Conservation (phyloP, 2,797 vertebrate species). For the Hoplostethus atlanticus region DNA sequence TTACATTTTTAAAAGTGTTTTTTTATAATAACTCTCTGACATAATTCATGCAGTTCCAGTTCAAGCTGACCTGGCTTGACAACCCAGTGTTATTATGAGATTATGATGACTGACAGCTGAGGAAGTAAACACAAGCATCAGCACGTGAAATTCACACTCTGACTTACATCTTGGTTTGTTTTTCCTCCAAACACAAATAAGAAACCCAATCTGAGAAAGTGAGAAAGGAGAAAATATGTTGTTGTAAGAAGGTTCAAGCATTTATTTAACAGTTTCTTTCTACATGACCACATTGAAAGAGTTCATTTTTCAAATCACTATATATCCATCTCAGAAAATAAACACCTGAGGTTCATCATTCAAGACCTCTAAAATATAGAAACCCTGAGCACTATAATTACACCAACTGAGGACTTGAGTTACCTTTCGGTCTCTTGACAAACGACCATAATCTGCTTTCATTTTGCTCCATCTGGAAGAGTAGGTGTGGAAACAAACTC, state of each 20-base stretch:
- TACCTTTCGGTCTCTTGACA: constrained; percentile 45
- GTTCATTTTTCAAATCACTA: constrained; percentile 5
- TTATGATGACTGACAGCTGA: constrained; percentile 49
- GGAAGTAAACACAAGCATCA: constrained; percentile 31
- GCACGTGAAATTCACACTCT: constrained; percentile 8
- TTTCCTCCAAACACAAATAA: constrained; percentile 5
- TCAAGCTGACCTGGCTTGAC: constrained; percentile 27
- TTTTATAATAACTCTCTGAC: too few relatives aligned
- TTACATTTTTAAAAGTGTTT: too few relatives aligned
- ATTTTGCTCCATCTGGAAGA: constrained; percentile 48
- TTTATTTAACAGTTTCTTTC: constrained; percentile 12
- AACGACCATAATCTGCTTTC: constrained; percentile 64
- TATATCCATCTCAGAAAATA: constrained; percentile 32
- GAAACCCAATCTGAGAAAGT: neutral
- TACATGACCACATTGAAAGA: constrained; percentile 33
- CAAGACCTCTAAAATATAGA: constrained; percentile 48
- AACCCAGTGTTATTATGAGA: constrained; percentile 41
- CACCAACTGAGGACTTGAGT: constrained; percentile 39
- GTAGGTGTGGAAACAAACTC: neutral
- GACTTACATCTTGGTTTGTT: neutral
- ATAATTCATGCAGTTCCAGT: neutral
- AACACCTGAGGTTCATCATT: constrained; percentile 48
- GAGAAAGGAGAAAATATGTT: constrained; percentile 4
- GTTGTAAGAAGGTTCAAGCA: too few relatives aligned
- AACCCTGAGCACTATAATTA: constrained; percentile 56